Conservation (phyloP, 2,113 vertebrate species). For the Alces alces region DNA sequence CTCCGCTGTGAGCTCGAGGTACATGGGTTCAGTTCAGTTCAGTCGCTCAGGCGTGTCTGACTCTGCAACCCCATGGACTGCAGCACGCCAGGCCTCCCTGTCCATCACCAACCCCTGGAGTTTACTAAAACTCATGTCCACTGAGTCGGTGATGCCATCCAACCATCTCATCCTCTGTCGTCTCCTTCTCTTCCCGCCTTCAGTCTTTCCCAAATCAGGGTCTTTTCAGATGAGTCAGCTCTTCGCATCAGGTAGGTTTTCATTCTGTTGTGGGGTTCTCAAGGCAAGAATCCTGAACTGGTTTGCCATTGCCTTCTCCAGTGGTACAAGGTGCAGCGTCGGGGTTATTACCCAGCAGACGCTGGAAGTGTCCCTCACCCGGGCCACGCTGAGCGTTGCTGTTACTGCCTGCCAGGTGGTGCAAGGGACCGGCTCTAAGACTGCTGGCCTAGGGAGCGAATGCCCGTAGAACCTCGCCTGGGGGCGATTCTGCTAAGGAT, state of each 20-base stretch:
- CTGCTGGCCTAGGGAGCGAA: rapidly evolving
- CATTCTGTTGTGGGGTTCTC: neutral
- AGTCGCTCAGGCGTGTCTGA: neutral
- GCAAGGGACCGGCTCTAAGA: neutral
- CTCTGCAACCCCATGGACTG: neutral
- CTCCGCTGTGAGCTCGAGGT: rapidly evolving
- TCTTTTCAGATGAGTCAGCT: neutral
- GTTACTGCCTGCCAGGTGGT: rapidly evolving
- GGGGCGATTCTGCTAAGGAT: rapidly evolving
- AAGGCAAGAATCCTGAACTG: neutral
- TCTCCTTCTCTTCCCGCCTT: neutral
- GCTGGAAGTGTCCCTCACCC: too few species aligned
- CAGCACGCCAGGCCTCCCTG: neutral
- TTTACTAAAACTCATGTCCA: neutral
- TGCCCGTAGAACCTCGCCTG: rapidly evolving
- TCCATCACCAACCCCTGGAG: neutral
- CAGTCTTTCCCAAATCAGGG: neutral
- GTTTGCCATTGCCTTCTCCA: neutral
- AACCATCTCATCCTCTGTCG: neutral
- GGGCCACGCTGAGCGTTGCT: neutral
- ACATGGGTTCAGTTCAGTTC: neutral
- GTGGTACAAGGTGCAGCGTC: neutral
- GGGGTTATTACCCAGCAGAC: neutral
- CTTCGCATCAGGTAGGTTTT: neutral
- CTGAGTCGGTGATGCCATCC: neutral